Evolutionary conservation across 2,113 vertebrate genomes (phyloP), one percentile per base, ranked within the genome.

Genomic region (Crotalus helleri): DNA sequence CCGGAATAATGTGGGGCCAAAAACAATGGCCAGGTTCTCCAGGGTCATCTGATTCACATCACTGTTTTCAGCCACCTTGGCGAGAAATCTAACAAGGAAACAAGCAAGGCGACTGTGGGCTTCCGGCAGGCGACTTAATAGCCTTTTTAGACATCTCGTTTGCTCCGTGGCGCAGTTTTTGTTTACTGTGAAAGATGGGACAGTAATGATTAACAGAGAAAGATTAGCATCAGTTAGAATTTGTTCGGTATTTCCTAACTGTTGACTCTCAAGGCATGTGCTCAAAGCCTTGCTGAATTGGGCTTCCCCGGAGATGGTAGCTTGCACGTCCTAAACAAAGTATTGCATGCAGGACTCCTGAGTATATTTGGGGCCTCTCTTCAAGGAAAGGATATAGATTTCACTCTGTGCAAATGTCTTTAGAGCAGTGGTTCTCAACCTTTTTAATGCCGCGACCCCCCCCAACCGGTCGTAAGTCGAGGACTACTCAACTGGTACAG

Each of bases 1-100:
- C 98, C 95, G 97, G 96, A 98, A 98, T 85, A 98, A 95, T 87
- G 97, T 97, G 49, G 98, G 98, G 89, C 98, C 98, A 94, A 98
- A 98, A 86, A 98, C 96, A 53, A 97, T 94, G 39, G 98, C 97
- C 57, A 98, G 95, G 93, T 98, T 98, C 96, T 98, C 98, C 95
- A 98, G 91, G 53, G 98, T 97, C 98, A 98, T 98, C 92, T 97
- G 97, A 96, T 99, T 98, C 91, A 95, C 96, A 8, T 97, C 95
- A 91, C 98, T 98, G 90, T 97, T 86, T 12, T 96, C 92, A 0
- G 97, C 97, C 91, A 98, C 97, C 94, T 97, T 98, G 57, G 95
- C 94, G 87, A 98, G 95, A 95, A 98, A 98, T 94, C 96, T 95
- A 95, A 96, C 95, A 10, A 98, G 96, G 96, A 97, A 98, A 92